Evolutionary conservation across 2,797 vertebrate genomes (phyloP), one percentile per base, ranked within the genome.

Genomic region (Florisuga fusca): DNA sequence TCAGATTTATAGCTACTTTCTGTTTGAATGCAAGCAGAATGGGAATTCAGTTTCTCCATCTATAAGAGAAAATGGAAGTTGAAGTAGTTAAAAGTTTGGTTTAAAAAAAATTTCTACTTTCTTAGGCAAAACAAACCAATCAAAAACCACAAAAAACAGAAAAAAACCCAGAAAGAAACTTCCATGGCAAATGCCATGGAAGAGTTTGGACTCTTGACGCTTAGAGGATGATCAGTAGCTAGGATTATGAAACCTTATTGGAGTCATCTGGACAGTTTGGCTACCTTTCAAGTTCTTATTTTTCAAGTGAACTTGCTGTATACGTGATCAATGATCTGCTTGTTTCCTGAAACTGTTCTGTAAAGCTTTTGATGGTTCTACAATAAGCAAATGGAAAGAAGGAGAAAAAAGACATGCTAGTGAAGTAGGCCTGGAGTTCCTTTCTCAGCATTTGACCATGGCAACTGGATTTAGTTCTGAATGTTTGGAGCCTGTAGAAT

Each of bases 261-360:
- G 75, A 87, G 58, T 91, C 81, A 64, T 86, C 51, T 80, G 71
- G 74, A 57, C 38, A 66, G 51, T 74, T 88, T 87, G 88, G 82
- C 78, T 69, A 54, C 66, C 27, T 43, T 87, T 84, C 74, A 81
- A 11, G 61, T 80, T 89, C 78, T 84, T 92, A 87, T 43, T 92
- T 93, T 89, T 64, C 74, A 66, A 91, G 71, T 62, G 33, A 59
- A 14, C 18, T 84, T 66, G 84, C 45, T 68, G 9, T 63, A 61
- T 69, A 53, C 71, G 88, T 87, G 57, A 84, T 89, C 57, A 25
- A 2, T 93, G 57, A 81, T 81, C 58, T 58, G 58, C 82, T 94
- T 58, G 54, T 93, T 93, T 66, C 61, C 88, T 61, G 57, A 33
- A 61, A 48, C 51, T 80, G 33, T 74, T 84, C 19, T 64, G 0